Base-by-base conservation (phyloP, 2,888 invertebrate species). In the Tiliacea aurago region DNA sequence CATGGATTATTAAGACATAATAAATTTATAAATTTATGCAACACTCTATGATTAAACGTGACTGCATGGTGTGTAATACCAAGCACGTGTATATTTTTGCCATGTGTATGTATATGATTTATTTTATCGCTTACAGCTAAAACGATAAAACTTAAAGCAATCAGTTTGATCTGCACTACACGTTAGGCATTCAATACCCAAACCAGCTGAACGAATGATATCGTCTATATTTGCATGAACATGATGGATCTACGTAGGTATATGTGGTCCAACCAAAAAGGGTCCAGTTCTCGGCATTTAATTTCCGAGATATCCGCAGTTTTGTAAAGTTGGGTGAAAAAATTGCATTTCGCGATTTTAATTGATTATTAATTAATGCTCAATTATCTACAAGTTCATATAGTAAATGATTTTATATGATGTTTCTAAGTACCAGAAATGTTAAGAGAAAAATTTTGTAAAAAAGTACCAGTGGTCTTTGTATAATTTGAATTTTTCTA, bases 61-160 rank as follows among this genome's bases (percentile, higher is more conserved):
- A 62, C 9, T 71, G 72, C 61, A 56, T 61, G 33, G 71, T 72
- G 51, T 63, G 56, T 59, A 56, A 67, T 45, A 68, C 20, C 49
- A 0, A n/a, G 71, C 80, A 73, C 82, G 80, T 81, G 77, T 62
- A 72, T 37, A 23, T 77, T 76, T 63, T 59, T 65, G 41, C 65
- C 51, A 58, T 47, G 62, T 66, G 61, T 28, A 55, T 63, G 63
- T 69, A 10, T 33, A 51, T 45, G 65, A 62, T 69, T 72, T 67
- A 73, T 65, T 66, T 77, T 81, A 81, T 76, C 11, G 58, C 37
- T 23, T 43, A 28, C 10, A 55, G 37, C 45, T 67, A 64, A 76
- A 64, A 43, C 45, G 33, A 70, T 81, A 59, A 66, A 75, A 69
- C 23, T 49, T 61, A 28, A 53, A 58, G 47, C 58, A 79, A 64